A percentile compares a stretch with the other conserved stretches of the same genome.
phyloP scores from a whole-genome alignment of 1,140 invertebrate species.

The Polypedilum vanderplanki region DNA sequence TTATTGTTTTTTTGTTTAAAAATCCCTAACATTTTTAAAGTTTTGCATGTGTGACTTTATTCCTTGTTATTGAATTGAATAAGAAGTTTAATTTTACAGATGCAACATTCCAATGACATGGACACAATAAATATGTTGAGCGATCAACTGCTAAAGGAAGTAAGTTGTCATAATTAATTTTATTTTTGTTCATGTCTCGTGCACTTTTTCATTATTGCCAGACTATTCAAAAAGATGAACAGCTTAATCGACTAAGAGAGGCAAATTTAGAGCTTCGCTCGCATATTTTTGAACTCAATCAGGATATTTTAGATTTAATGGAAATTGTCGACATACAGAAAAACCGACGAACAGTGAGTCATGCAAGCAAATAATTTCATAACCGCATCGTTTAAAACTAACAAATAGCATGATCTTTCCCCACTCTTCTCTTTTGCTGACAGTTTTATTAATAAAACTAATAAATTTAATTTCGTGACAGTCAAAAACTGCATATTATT shows the following conservation, averaged over 20 bases:
- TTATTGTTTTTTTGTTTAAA: no score
- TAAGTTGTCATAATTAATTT: background rate
- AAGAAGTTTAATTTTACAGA: background rate
- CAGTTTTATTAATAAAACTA: no score
- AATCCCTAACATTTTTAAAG: no score
- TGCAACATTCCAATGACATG: background rate
- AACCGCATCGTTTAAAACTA: no score
- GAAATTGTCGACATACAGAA: constrained; percentile 20
- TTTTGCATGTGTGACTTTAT: background rate
- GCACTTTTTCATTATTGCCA: background rate
- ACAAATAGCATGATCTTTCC: no score
- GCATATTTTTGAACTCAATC: constrained; percentile 11
- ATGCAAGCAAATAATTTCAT: background rate
- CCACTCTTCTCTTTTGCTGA: no score
- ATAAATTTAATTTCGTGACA: no score
- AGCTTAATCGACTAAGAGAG: background rate
- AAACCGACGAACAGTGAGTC: constrained; percentile 11
- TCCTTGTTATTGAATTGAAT: background rate
- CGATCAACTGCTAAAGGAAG: background rate
- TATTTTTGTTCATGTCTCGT: no score
- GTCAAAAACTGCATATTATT: no score
- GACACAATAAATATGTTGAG: background rate
- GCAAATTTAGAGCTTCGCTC: background rate
- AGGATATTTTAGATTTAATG: background rate
- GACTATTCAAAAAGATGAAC: constrained; percentile 1